These are phyloP conservation scores for Sus cebifrons DNA, from an alignment of 2,797 vertebrate species.

Conservation along the genomic window DNA sequence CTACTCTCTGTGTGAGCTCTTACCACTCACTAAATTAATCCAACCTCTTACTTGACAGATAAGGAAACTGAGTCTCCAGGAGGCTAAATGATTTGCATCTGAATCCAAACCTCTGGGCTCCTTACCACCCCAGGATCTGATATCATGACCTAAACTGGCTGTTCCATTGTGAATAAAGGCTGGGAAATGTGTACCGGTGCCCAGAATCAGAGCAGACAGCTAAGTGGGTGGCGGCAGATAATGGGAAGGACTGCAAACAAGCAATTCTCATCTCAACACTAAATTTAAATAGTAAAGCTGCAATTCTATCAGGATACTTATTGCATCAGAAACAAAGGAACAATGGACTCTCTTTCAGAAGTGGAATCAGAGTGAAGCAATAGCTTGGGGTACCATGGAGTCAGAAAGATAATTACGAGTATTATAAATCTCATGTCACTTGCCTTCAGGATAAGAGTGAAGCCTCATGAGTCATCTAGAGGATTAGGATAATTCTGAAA, in stretches of 20 bases:
- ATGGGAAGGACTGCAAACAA: neutral
- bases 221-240: neutral
- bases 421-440: neutral
- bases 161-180: neutral
- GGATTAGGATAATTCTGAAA: constrained; percentile 54
- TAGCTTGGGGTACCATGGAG: neutral
- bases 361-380: constrained; percentile 36
- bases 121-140: neutral
- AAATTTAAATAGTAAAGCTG: neutral
- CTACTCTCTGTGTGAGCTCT: neutral
- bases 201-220: neutral
- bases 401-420: constrained; percentile 67
- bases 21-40: neutral
- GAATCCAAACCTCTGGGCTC: neutral
- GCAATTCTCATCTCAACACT: neutral
- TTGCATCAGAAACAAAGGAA: neutral
- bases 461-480: neutral
- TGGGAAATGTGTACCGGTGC: neutral
- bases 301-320: neutral
- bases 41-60: neutral
- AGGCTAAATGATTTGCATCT: neutral
- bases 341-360: constrained; percentile 5
- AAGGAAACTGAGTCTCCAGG: neutral
- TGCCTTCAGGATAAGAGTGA: constrained; percentile 34
- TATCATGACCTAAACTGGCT: neutral